A percentile compares a stretch with the other conserved stretches of the same genome.
Conservation (phyloP, 1,140 invertebrate genomes). For the Maniola jurtina region DNA sequence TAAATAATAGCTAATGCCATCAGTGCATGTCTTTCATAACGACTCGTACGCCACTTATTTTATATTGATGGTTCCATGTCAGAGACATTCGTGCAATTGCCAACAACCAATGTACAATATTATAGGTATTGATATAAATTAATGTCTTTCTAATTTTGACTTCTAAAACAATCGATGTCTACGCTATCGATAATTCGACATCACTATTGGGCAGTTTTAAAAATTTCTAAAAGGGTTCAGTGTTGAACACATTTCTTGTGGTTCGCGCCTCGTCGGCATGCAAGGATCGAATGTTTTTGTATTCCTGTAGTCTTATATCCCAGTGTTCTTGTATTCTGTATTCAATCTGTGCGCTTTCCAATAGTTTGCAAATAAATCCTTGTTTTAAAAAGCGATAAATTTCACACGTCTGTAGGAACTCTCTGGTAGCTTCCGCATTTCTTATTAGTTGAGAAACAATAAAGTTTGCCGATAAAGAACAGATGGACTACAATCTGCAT, state of each 20-base stretch:
- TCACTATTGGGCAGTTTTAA: conserved; percentile 32
- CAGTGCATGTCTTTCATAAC: no score
- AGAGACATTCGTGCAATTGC: no score
- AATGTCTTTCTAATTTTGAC: no score
- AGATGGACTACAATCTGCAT: not conserved
- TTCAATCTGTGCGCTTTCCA: conserved; percentile 28
- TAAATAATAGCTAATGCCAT: no score
- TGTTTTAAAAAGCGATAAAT: conserved; percentile 25
- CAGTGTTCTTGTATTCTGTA: conserved; percentile 13
- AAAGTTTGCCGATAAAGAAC: not conserved
- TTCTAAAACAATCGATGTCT: no score
- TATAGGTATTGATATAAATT: no score
- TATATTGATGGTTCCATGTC: no score
- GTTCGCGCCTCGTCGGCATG: conserved; percentile 26
- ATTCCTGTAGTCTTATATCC: conserved; percentile 7
- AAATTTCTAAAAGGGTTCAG: conserved; percentile 20
- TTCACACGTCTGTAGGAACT: conserved; percentile 6
- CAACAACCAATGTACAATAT: no score
- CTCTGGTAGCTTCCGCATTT: not conserved
- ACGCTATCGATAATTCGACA: not conserved
- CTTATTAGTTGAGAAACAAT: conserved; percentile 2
- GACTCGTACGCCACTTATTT: no score
- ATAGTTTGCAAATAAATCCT: conserved; percentile 32
- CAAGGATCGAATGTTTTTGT: conserved; percentile 22
- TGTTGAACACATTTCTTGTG: conserved; percentile 22